These are phyloP conservation scores for Tetragonisca angustula DNA, from an alignment of 2,888 invertebrate species.

Conservation along the genomic window DNA sequence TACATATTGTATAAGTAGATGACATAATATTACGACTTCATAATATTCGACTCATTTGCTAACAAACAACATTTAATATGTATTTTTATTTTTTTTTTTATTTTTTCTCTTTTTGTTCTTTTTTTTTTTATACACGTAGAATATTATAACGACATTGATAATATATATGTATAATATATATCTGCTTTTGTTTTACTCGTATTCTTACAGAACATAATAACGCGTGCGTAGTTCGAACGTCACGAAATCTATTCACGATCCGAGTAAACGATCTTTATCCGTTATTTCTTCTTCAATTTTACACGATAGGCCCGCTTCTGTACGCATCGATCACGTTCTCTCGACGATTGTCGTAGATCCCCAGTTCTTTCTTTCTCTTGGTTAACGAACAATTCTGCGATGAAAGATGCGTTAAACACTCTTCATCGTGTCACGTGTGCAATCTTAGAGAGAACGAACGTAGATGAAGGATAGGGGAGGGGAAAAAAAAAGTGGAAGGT, in stretches of 20 bases:
- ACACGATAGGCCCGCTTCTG: not conserved
- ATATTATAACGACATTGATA: conserved; percentile 74
- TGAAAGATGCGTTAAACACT: conserved; percentile 12
- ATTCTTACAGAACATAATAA: conserved; percentile 64
- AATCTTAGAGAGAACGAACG: conserved; percentile 7
- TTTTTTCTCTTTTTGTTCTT: conserved; percentile 52
- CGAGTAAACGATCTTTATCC: conserved; percentile 28
- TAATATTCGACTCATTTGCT: conserved; percentile 74
- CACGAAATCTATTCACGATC: conserved; percentile 59
- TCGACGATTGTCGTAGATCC: not conserved
- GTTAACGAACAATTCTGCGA: conserved; percentile 20
- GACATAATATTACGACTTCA: conserved; percentile 70
- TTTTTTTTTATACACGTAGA: conserved; percentile 73
- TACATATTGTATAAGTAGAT: conserved; percentile 70
- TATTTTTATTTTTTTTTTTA: conserved; percentile 65
- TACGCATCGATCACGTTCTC: conserved; percentile 19
- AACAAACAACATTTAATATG: conserved; percentile 79
- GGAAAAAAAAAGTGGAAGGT: not conserved
- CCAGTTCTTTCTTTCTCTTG: not conserved
- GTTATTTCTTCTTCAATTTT: not conserved
- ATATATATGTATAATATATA: conserved; percentile 60
- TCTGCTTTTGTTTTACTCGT: conserved; percentile 41
- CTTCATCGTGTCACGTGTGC: conserved; percentile 8
- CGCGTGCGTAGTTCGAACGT: conserved; percentile 59
- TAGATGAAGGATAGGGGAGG: not conserved